Conservation (phyloP, 1,140 invertebrate genomes). For the Atopsyche davidsoni region DNA sequence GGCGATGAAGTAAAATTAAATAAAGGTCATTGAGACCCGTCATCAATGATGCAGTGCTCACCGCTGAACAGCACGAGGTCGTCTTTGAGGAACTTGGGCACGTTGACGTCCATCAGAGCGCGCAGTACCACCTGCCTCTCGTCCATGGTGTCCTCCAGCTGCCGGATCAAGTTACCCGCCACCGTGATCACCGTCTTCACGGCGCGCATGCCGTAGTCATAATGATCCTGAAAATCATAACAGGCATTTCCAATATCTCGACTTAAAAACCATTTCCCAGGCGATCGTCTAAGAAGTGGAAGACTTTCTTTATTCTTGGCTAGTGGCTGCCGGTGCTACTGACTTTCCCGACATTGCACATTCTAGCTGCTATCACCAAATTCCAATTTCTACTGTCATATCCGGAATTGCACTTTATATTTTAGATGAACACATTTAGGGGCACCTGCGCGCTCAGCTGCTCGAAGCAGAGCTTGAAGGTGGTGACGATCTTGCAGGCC, state of each 20-base stretch:
- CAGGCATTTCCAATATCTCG: no score
- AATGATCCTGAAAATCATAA: conserved; percentile 62
- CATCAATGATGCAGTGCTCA: conserved; percentile 21
- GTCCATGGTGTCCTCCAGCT: conserved; percentile 66
- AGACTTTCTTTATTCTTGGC: no score
- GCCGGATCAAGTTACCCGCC: conserved; percentile 79
- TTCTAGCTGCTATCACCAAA: no score
- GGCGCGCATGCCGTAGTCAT: conserved; percentile 85
- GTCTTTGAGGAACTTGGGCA: conserved; percentile 83
- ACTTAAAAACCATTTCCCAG: no score
- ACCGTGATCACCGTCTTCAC: conserved; percentile 74
- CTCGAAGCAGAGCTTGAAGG: conserved; percentile 83
- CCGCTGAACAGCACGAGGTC: conserved; percentile 80
- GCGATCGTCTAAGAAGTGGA: no score
- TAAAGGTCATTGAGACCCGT: no score
- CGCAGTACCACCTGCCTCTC: conserved; percentile 70
- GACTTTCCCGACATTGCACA: no score
- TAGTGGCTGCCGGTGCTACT: no score
- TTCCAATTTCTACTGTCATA: neutral
- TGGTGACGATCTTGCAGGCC: conserved; percentile 83
- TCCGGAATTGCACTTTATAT: neutral
- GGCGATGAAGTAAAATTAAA: no score
- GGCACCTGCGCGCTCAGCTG: conserved; percentile 70
- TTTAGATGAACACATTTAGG: neutral
- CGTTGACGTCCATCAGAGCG: conserved; percentile 84